Percentiles rank a stretch among this genome's conserved stretches.
phyloP scores from a whole-genome alignment of 2,888 invertebrate species.

The Tachina lurida region DNA sequence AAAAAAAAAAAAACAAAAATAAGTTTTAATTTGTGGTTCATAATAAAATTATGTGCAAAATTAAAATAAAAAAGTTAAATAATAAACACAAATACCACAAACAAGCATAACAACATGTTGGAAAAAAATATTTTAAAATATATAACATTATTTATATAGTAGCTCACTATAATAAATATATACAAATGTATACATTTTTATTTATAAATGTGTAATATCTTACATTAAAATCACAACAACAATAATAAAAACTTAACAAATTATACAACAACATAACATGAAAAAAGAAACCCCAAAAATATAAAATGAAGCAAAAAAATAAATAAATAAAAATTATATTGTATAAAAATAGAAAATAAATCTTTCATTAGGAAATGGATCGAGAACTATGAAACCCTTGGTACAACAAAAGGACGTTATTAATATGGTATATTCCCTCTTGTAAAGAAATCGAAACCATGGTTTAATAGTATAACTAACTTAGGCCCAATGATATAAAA shows the following conservation, averaged over 20 bases:
- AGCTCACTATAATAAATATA: conserved; percentile 42
- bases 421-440: too few relatives aligned
- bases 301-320: conserved; percentile 56
- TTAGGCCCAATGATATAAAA: too few relatives aligned
- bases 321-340: conserved; percentile 67
- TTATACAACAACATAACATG: conserved; percentile 64
- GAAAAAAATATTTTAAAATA: conserved; percentile 16
- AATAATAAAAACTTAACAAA: conserved; percentile 56
- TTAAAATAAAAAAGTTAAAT: conserved; percentile 46
- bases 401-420: too few relatives aligned
- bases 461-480: too few relatives aligned
- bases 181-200: conserved; percentile 72
- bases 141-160: conserved; percentile 25
- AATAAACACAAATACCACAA: conserved; percentile 28
- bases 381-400: too few relatives aligned
- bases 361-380: too few relatives aligned
- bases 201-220: conserved; percentile 69
- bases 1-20: conserved; percentile 33
- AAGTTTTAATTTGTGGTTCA: conserved; percentile 47
- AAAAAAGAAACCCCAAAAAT: conserved; percentile 35
- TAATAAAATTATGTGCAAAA: conserved; percentile 61
- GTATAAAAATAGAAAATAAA: conserved; percentile 56
- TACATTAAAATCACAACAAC: conserved; percentile 46
- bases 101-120: conserved; percentile 24
- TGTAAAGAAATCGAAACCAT: too few relatives aligned